Evolutionary conservation across 1,140 invertebrate genomes (phyloP).

Genomic region (Heterodera carotae): DNA sequence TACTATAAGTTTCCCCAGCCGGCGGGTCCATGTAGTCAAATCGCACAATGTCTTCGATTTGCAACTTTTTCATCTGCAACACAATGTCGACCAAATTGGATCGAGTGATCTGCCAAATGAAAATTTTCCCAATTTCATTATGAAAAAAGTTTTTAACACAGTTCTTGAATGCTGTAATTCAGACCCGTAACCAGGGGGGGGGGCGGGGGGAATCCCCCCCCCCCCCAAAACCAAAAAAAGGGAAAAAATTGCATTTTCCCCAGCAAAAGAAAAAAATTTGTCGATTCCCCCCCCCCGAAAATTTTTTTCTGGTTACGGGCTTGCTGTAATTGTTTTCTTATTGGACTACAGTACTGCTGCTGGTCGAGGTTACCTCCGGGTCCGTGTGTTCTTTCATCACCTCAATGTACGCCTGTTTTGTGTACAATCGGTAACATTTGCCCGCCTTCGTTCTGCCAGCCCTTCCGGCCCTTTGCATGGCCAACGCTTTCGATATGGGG

Average conservation of each 20-base stretch:
- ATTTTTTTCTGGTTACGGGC: too few relatives aligned
- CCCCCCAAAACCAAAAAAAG: too few relatives aligned
- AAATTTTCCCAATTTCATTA: too few relatives aligned
- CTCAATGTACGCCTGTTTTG: not conserved
- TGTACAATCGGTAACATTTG: conserved; percentile 65
- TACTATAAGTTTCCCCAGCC: conserved; percentile 72
- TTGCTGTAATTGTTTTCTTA: too few relatives aligned
- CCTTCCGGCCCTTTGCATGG: conserved; percentile 70
- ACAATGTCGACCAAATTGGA: conserved; percentile 22
- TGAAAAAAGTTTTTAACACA: too few relatives aligned
- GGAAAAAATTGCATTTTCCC: too few relatives aligned
- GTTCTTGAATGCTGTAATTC: too few relatives aligned
- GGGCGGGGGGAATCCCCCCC: too few relatives aligned
- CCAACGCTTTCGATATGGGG: conserved; percentile 67
- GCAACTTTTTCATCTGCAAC: conserved; percentile 34
- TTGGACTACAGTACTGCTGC: too few relatives aligned
- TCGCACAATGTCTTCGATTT: conserved; percentile 71
- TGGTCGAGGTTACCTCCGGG: conserved; percentile 5
- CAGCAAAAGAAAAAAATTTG: too few relatives aligned
- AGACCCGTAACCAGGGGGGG: too few relatives aligned
- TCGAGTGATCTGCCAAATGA: not conserved
- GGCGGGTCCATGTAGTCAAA: conserved; percentile 70
- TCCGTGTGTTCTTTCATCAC: conserved; percentile 1
- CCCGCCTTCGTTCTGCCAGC: conserved; percentile 83
- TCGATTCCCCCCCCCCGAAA: too few relatives aligned